Percentiles rank a stretch among this genome's conserved stretches.
phyloP scores from a whole-genome alignment of 2,113 vertebrate genomes.

The Eolophus roseicapilla region DNA sequence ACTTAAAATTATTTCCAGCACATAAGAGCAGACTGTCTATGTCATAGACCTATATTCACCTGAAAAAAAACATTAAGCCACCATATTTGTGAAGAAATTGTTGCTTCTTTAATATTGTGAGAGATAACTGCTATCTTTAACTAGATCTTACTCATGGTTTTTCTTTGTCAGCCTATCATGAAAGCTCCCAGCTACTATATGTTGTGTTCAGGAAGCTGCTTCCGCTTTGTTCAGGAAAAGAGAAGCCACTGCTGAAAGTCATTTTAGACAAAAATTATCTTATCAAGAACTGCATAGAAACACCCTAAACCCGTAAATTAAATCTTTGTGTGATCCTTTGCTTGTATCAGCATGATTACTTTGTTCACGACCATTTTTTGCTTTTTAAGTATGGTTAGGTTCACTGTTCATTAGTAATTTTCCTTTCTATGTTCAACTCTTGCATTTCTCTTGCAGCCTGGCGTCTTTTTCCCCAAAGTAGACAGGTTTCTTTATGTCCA shows the following conservation, averaged over 20 bases:
- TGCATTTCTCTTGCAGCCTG: not conserved
- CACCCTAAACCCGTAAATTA: not conserved
- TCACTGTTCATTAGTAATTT: not conserved
- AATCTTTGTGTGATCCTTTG: not conserved
- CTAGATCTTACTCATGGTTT: not conserved
- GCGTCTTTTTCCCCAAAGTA: not conserved
- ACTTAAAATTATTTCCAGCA: not conserved
- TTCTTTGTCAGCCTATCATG: not conserved
- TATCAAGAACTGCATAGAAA: not conserved
- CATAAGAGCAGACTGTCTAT: not conserved
- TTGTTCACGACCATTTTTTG: not conserved
- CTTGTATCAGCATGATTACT: not conserved
- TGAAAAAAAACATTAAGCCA: not conserved
- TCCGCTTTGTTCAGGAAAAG: not conserved
- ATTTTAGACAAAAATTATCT: not conserved
- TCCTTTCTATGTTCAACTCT: not conserved
- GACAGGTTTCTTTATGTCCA: constrained; percentile 3
- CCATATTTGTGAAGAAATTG: not conserved
- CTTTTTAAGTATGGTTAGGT: not conserved
- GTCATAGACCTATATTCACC: not conserved
- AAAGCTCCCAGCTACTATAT: not conserved
- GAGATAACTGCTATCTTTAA: not conserved
- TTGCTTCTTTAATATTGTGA: not conserved
- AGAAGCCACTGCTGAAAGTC: not conserved
- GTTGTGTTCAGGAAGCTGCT: not conserved